Conservation (phyloP, 2,113 vertebrate genomes). For the Athene noctua region DNA sequence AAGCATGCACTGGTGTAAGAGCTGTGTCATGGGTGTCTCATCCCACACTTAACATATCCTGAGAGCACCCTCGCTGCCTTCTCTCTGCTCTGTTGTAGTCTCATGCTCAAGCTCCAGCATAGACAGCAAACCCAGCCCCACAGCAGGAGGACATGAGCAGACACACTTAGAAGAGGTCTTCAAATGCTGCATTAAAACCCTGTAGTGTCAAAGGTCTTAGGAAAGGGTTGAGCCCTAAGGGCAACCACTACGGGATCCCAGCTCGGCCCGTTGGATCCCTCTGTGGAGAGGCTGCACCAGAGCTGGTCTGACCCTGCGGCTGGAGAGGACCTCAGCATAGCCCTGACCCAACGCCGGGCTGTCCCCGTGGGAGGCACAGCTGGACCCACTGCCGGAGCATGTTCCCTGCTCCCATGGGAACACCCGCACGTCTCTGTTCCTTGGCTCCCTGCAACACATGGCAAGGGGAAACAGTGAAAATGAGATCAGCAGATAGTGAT, state of each 20-base stretch:
- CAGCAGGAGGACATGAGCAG: neutral
- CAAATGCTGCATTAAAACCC: neutral
- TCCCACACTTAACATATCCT: neutral
- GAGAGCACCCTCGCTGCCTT: neutral
- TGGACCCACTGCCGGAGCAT: neutral
- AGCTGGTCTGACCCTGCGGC: neutral
- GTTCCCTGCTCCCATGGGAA: neutral
- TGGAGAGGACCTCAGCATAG: neutral
- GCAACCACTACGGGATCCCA: fast-evolving
- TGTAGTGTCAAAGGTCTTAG: neutral
- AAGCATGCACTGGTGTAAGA: neutral
- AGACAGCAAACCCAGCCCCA: neutral
- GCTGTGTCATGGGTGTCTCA: neutral
- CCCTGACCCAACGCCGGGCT: neutral
- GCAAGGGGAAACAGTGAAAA: neutral
- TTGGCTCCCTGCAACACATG: fast-evolving
- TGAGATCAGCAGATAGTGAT: neutral
- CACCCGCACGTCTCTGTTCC: fast-evolving
- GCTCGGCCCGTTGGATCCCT: neutral
- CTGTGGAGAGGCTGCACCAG: neutral
- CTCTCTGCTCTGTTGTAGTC: fast-evolving
- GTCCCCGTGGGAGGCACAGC: neutral
- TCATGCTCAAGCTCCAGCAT: neutral
- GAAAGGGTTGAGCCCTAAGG: neutral
- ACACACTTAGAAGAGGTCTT: neutral